Conservation (phyloP, 2,888 invertebrate species). For the Agapostemon virescens region DNA sequence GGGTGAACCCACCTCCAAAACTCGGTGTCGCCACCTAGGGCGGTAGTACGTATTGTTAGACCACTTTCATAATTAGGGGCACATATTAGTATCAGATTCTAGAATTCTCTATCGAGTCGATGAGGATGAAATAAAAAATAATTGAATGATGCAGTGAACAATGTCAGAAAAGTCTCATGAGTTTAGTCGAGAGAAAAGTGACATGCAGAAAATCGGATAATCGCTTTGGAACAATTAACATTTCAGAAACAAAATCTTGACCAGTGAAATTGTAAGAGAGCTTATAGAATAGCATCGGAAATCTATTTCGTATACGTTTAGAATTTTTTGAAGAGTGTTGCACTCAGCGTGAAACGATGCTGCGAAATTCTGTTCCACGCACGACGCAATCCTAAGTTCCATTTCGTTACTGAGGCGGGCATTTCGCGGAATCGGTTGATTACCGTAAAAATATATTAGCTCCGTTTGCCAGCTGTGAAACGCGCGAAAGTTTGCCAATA, state of each 20-base stretch:
- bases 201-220: no score
- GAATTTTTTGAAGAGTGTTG: neutral
- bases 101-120: no score
- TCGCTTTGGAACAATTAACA: no score
- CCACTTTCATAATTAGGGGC: no score
- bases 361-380: constrained; percentile 26
- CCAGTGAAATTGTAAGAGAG: neutral
- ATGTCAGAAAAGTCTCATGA: no score
- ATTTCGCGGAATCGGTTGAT: constrained; percentile 22
- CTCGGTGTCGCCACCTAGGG: no score
- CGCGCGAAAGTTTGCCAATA: constrained; percentile 29
- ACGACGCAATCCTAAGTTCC: constrained; percentile 15
- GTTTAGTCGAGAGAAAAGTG: no score
- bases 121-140: no score
- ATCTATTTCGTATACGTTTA: neutral
- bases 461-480: constrained; percentile 32
- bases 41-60: no score
- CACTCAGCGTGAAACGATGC: neutral
- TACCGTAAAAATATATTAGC: constrained; percentile 38
- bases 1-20: no score
- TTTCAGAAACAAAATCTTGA: neutral
- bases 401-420: constrained; percentile 5
- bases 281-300: neutral
- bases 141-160: no score
- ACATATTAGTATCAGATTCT: no score